Evolutionary conservation across 1,140 invertebrate species (phyloP), one percentile per base, ranked within the genome.

Genomic region (Heliconius himera): DNA sequence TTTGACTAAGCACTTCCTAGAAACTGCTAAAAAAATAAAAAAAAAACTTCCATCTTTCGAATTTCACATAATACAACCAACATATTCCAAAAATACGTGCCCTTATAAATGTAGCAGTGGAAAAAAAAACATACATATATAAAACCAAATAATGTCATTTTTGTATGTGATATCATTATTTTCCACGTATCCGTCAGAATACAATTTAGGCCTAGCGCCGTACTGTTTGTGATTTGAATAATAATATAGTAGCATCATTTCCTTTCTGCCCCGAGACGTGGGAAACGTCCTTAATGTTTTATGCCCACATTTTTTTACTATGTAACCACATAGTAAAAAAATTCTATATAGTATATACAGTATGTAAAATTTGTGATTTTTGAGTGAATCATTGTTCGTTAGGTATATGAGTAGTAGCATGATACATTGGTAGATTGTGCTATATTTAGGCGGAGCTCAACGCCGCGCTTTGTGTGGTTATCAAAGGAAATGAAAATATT

Each of bases 161-260:
- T 56, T 78, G 29, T 79, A 79, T 73, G 78, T 77, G 78, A 84
- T 84, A 84, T 80, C 73, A 83, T 82, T 84, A 84, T 82, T 84
- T 84, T 82, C 81, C 77, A 80, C 77, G 78, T 80, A 82, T 81
- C 82, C 83, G 81, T 79, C 83, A 82, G 77, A 79, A 91, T 90
- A 93, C 90, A 90, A 91, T 92, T 90, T 91, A 89, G 89, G 90
- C 88, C 85, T 90, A 89, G 87, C 90, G 90, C 88, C 87, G 84
- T 89, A 86, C 84, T 76, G 85, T 86, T 89, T 93, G 91, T 93
- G 93, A 91, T 93, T 93, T 93, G 92, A 94, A 94, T 94, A 94
- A 91, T 93, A 94, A 94, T 94, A 81, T 90, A 86, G 87, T 89
- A 87, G 84, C 87, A 89, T 89, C 90, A 92, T 93, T 91, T 93